Base-by-base conservation (phyloP, 1,140 invertebrate species). In the Diabrotica undecimpunctata region DNA sequence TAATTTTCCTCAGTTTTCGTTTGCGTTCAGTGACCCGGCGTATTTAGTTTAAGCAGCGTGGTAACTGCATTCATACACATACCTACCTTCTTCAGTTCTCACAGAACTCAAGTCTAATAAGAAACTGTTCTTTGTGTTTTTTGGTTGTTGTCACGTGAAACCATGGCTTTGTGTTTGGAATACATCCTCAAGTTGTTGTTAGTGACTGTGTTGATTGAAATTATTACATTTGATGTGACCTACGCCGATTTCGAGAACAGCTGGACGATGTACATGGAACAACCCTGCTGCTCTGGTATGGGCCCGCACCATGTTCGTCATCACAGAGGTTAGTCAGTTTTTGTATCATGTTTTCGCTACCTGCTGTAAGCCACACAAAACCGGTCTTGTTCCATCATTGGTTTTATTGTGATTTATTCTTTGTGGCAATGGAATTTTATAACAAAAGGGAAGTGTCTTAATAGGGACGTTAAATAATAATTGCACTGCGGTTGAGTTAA, bases 181-280 rank as follows among this genome's bases (percentile, higher is more conserved):
- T 54, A 41, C 59, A 25, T 57, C 53, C 12, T 62, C 8, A 69
- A 69, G 53, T 66, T 67, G 38, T 66, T 71, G 54, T 65, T 74
- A 62, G 66, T 73, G 66, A 66, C 66, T 65, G 65, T 66, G 50
- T 14, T 57, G 46, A n/a, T 46, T 46, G 8, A 46, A 46, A 7
- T 65, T 7, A 60, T 64, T 36, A 56, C 58, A 39, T 65, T 65
- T 37, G 41, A 54, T 36, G 51, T 57, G 14, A 70, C 71, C 41
- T 57, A 59, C 59, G 76, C 71, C 8, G 77, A 79, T 68, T 79
- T 79, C 62, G 77, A 79, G 64, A 79, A 79, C 70, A 79, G 76
- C 62, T 79, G 77, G 77, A 79, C 76, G 10, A 79, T 79, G 77
- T 79, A 78, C 62, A 74, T 73, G 70, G 77, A 79, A 64, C 77